phyloP scores from a whole-genome alignment of 2,797 vertebrate species.

The Gobionotothen gibberifrons region DNA sequence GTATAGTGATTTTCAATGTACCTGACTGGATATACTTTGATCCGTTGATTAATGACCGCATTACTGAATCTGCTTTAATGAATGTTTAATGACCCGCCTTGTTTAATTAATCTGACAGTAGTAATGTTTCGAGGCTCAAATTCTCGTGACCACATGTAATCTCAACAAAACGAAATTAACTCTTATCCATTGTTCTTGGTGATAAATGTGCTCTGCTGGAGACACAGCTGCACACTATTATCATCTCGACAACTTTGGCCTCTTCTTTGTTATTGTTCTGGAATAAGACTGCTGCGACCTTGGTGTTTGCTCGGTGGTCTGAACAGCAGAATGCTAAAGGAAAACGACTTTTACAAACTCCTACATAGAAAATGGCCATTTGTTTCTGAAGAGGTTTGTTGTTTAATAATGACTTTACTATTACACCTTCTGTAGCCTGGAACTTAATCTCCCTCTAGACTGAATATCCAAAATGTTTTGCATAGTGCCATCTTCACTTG shows the following conservation, averaged over 20 bases:
- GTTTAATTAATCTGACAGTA: conserved; percentile 26
- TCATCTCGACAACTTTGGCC: conserved; percentile 9
- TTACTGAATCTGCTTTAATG: conserved; percentile 42
- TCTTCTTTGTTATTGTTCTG: conserved; percentile 21
- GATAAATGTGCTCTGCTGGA: conserved; percentile 29
- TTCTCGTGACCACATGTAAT: conserved; percentile 6
- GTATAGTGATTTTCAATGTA: not conserved
- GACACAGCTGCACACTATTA: conserved; percentile 25
- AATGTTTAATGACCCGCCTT: conserved; percentile 35
- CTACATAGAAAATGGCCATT: conserved; percentile 10
- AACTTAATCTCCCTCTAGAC: conserved; percentile 13
- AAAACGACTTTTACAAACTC: conserved; percentile 4
- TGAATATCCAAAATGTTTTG: not conserved
- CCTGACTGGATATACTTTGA: conserved; percentile 26
- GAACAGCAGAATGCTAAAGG: not conserved
- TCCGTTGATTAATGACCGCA: conserved; percentile 33
- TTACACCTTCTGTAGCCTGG: conserved; percentile 1
- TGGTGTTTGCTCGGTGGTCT: conserved; percentile 9
- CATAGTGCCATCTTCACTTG: not conserved
- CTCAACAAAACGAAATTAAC: conserved; percentile 22
- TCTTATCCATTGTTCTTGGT: conserved; percentile 24
- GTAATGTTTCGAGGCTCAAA: not conserved
- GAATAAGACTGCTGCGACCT: conserved; percentile 16
- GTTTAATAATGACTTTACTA: conserved; percentile 12
- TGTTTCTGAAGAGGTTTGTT: conserved; percentile 8